phyloP scores from a whole-genome alignment of 2,888 invertebrate species.

The Heliconius erato region DNA sequence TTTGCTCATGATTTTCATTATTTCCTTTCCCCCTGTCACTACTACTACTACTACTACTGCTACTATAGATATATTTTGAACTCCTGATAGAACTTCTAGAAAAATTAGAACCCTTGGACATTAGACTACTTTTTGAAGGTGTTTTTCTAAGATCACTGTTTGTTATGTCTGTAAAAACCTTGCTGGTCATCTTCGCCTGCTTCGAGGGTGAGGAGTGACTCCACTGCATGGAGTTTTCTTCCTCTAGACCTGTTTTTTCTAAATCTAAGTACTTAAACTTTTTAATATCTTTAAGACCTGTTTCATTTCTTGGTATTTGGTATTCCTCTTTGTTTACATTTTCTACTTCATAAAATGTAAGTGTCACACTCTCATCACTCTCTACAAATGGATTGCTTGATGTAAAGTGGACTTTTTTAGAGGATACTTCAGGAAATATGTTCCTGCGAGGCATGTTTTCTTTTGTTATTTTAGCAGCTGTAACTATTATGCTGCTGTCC shows the following conservation, averaged over 20 bases:
- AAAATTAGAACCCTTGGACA: constrained; percentile 69
- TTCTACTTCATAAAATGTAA: constrained; percentile 81
- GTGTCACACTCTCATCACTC: constrained; percentile 82
- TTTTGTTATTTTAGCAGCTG: constrained; percentile 80
- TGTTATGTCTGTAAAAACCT: constrained; percentile 71
- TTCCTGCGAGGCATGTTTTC: constrained; percentile 79
- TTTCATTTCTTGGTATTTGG: constrained; percentile 61
- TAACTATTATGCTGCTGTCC: constrained; percentile 83
- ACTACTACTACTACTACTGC: constrained; percentile 57
- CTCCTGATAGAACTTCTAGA: constrained; percentile 65
- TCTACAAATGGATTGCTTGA: constrained; percentile 79
- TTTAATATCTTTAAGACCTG: constrained; percentile 67
- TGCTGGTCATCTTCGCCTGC: constrained; percentile 69
- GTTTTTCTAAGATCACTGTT: constrained; percentile 73
- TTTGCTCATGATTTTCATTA: constrained; percentile 65
- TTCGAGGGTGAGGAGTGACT: constrained; percentile 78
- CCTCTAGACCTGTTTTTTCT: constrained; percentile 73
- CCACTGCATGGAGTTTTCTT: constrained; percentile 70
- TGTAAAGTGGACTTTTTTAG: constrained; percentile 81
- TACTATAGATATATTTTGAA: constrained; percentile 62
- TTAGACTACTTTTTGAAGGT: constrained; percentile 77
- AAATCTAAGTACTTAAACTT: constrained; percentile 81
- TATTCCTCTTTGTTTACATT: constrained; percentile 66
- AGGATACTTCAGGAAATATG: constrained; percentile 73
- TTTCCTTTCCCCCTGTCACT: constrained; percentile 65